Evolutionary conservation across 2,797 vertebrate species (phyloP).

Genomic region (Buphagus erythrorhynchus): DNA sequence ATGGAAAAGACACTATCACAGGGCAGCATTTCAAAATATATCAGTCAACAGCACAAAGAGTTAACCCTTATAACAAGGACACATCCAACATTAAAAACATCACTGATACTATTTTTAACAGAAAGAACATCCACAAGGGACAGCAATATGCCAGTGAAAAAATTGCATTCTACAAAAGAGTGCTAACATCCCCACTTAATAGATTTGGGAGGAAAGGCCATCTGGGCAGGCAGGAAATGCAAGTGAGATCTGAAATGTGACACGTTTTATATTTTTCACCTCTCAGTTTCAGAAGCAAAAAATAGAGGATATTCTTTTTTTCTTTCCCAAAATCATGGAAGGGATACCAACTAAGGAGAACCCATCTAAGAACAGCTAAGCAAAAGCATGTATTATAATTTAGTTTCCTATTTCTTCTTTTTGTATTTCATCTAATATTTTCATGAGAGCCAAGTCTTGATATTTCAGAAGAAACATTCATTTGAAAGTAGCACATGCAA

Average conservation of each 20-base stretch:
- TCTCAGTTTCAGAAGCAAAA: background rate
- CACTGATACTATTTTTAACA: background rate
- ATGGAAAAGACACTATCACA: background rate
- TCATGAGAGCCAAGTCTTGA: background rate
- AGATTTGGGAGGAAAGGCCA: background rate
- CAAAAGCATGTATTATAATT: background rate
- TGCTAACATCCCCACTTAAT: background rate
- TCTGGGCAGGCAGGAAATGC: background rate
- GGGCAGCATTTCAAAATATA: background rate
- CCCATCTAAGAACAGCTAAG: background rate
- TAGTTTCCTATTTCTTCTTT: background rate
- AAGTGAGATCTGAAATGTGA: background rate
- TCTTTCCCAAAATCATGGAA: background rate
- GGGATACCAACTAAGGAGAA: background rate
- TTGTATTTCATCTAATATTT: background rate
- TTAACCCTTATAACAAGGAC: background rate
- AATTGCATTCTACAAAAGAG: background rate
- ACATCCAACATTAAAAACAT: background rate
- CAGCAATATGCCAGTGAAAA: background rate
- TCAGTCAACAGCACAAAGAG: background rate
- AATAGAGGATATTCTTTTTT: background rate
- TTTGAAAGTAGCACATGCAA: background rate
- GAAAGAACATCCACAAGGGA: background rate
- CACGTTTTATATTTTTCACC: background rate
- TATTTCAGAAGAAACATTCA: background rate